phyloP scores from a whole-genome alignment of 1,140 invertebrate species.

The Drosophila paulistorum region DNA sequence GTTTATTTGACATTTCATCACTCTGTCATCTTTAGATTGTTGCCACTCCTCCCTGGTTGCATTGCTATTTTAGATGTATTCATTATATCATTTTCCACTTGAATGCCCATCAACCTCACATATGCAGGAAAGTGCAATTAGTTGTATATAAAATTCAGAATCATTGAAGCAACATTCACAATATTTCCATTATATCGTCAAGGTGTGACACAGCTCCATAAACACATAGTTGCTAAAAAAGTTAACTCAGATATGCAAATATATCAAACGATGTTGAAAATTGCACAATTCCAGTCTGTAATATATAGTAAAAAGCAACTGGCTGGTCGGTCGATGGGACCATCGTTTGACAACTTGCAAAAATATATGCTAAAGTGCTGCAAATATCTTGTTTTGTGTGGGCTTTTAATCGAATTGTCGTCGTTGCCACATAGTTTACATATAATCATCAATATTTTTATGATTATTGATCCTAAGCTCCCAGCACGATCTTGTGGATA shows the following conservation, averaged over 20 bases:
- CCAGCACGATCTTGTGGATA: slow-evolving; percentile 9
- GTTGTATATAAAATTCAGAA: slow-evolving; percentile 50
- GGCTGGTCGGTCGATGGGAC: background rate
- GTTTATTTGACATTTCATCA: background rate
- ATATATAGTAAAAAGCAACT: background rate
- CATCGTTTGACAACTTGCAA: slow-evolving; percentile 8
- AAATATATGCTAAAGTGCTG: slow-evolving; percentile 30
- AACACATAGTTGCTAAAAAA: slow-evolving; percentile 13
- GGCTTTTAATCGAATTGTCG: slow-evolving; percentile 61
- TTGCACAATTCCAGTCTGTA: slow-evolving; percentile 5
- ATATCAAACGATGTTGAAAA: background rate
- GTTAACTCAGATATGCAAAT: slow-evolving; percentile 13
- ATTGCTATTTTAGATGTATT: slow-evolving; percentile 24
- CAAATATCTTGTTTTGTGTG: slow-evolving; percentile 52
- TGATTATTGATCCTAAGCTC: slow-evolving; percentile 29
- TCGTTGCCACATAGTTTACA: slow-evolving; percentile 62
- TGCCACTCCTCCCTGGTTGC: background rate
- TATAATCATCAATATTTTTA: slow-evolving; percentile 47
- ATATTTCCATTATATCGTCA: slow-evolving; percentile 1
- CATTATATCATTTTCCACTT: slow-evolving; percentile 61
- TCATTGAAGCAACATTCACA: slow-evolving; percentile 53
- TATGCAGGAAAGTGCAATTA: slow-evolving; percentile 49
- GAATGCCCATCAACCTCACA: slow-evolving; percentile 57
- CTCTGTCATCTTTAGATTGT: background rate
- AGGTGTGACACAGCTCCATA: slow-evolving; percentile 43